Conservation (phyloP, 2,113 vertebrate genomes). For the Notarius lentiginosus region DNA sequence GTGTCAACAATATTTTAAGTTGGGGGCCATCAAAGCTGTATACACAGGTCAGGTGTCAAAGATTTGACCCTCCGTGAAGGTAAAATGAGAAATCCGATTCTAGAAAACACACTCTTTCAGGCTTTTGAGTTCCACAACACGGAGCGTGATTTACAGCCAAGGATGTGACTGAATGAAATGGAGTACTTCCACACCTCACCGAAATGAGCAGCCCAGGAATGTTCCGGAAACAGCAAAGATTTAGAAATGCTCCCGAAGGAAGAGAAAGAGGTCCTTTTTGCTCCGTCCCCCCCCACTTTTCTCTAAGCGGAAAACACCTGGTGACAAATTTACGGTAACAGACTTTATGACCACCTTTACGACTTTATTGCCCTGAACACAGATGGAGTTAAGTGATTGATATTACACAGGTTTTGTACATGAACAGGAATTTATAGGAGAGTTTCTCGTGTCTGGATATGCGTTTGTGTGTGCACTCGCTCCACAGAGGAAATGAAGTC, state of each 20-base stretch:
- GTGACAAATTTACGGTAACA: slow-evolving; percentile 52
- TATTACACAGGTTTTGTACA: slow-evolving; percentile 9
- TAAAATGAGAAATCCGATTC: slow-evolving; percentile 2
- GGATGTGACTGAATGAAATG: slow-evolving; percentile 26
- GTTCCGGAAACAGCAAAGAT: slow-evolving; percentile 60
- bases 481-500: background rate
- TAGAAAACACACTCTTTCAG: background rate
- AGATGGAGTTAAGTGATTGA: slow-evolving; percentile 36
- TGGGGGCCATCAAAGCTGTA: background rate
- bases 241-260: slow-evolving; percentile 55
- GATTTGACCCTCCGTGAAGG: background rate
- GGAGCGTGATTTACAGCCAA: slow-evolving; percentile 3
- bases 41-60: background rate
- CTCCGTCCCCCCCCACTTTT: slow-evolving; percentile 1
- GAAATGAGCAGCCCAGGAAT: slow-evolving; percentile 50
- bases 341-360: slow-evolving; percentile 45
- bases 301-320: slow-evolving; percentile 72
- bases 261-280: slow-evolving; percentile 11
- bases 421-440: slow-evolving; percentile 17
- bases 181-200: slow-evolving; percentile 30
- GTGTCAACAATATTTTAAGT: background rate
- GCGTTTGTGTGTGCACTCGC: background rate
- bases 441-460: slow-evolving; percentile 1
- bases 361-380: slow-evolving; percentile 38
- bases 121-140: background rate